These are phyloP conservation scores for Regulus satrapa DNA, from an alignment of 2,113 vertebrate genomes.

Conservation along the genomic window DNA sequence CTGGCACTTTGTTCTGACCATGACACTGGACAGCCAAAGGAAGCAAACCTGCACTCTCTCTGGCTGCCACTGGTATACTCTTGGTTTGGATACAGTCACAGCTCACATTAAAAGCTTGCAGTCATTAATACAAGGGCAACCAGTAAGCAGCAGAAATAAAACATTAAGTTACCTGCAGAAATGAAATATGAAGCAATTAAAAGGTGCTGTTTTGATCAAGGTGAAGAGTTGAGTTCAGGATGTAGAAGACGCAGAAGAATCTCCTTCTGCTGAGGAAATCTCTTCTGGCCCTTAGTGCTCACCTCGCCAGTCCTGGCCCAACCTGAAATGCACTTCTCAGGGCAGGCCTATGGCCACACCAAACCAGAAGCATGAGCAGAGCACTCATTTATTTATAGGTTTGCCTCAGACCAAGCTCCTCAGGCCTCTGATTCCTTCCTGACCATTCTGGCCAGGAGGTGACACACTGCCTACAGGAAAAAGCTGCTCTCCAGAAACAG, in stretches of 20 bases:
- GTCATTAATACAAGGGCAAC: not conserved
- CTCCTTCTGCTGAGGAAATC: not conserved
- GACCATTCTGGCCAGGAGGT: not conserved
- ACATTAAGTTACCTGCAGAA: not conserved
- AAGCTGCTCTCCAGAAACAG: not conserved
- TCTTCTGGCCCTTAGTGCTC: not conserved
- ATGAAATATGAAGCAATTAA: not conserved
- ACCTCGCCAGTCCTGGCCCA: not conserved
- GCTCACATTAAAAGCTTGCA: not conserved
- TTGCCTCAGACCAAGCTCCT: not conserved
- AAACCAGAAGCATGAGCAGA: not conserved
- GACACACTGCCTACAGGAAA: not conserved
- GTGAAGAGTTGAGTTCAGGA: not conserved
- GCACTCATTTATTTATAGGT: not conserved
- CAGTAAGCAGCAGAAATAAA: not conserved
- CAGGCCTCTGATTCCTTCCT: not conserved
- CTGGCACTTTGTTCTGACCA: fast-evolving
- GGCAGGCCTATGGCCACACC: not conserved
- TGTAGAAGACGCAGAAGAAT: not conserved
- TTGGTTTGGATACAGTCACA: not conserved
- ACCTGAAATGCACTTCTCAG: not conserved
- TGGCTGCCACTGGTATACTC: not conserved
- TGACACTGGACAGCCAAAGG: not conserved
- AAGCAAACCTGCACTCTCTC: not conserved
- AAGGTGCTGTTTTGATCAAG: not conserved